Percentiles rank a stretch among this genome's conserved stretches.
Conservation (phyloP, 2,888 invertebrate genomes). For the Nemotelus pantherinus region DNA sequence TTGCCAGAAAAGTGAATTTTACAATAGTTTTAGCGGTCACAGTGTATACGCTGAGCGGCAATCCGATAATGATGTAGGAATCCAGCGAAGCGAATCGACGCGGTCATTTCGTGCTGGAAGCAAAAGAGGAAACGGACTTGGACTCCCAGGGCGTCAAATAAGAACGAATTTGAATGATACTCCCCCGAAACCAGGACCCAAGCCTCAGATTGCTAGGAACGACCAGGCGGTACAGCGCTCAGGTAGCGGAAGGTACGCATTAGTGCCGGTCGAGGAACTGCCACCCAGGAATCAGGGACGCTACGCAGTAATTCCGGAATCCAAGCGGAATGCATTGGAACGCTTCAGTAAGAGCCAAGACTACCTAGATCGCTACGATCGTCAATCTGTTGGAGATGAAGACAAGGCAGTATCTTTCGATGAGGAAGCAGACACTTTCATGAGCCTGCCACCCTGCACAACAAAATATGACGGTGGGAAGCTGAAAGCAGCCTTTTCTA, state of each 20-base stretch:
- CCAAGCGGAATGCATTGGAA: constrained; percentile 56
- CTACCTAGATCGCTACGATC: constrained; percentile 58
- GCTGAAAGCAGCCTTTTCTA: constrained; percentile 64
- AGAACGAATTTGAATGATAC: constrained; percentile 10
- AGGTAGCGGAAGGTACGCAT: constrained; percentile 66
- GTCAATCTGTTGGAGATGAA: constrained; percentile 56
- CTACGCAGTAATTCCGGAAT: constrained; percentile 62
- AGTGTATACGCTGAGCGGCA: constrained; percentile 59
- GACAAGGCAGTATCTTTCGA: constrained; percentile 56
- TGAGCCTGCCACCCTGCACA: constrained; percentile 60
- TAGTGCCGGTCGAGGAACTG: constrained; percentile 67
- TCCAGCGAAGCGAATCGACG: constrained; percentile 65
- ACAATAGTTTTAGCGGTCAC: constrained; percentile 59
- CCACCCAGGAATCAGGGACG: constrained; percentile 56
- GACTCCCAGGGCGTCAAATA: constrained; percentile 28
- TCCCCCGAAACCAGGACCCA: constrained; percentile 56
- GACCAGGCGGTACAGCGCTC: constrained; percentile 50
- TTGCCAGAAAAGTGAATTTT: constrained; percentile 79
- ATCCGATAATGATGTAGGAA: constrained; percentile 57
- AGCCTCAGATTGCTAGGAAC: constrained; percentile 48
- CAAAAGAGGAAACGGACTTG: constrained; percentile 52
- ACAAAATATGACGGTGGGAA: constrained; percentile 50
- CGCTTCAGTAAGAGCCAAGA: constrained; percentile 63
- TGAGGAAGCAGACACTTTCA: constrained; percentile 59
- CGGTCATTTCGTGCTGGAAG: constrained; percentile 59